Conservation (phyloP, 1,140 invertebrate species). For the Papilio glaucus region DNA sequence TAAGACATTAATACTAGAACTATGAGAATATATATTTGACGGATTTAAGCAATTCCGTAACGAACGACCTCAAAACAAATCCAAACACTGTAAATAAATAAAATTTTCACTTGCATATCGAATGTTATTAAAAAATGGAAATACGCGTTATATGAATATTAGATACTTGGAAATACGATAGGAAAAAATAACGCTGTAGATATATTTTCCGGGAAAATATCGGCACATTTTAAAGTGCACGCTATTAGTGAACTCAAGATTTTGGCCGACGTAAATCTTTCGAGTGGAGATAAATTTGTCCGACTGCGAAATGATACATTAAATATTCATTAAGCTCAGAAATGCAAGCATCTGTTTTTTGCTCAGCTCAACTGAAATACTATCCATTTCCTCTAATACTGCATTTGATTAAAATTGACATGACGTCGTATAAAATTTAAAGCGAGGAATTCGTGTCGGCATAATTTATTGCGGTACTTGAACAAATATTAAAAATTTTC, state of each 20-base stretch:
- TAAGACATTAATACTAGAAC: slow-evolving; percentile 5
- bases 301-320: slow-evolving; percentile 77
- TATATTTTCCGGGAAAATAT: slow-evolving; percentile 57
- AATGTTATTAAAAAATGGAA: neutral
- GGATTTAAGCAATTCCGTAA: neutral
- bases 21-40: neutral
- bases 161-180: neutral
- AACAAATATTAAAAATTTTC: slow-evolving; percentile 31
- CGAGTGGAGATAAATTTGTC: slow-evolving; percentile 72
- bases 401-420: slow-evolving; percentile 38
- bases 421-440: slow-evolving; percentile 24
- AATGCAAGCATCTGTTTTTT: slow-evolving; percentile 74
- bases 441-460: slow-evolving; percentile 20
- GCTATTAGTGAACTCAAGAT: slow-evolving; percentile 66
- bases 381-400: slow-evolving; percentile 42
- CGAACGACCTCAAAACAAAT: neutral
- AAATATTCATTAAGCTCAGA: slow-evolving; percentile 75
- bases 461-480: slow-evolving; percentile 21
- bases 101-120: neutral
- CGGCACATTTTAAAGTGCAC: slow-evolving; percentile 60
- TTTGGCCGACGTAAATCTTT: slow-evolving; percentile 78
- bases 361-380: slow-evolving; percentile 47
- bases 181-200: slow-evolving; percentile 53
- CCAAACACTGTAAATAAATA: neutral
- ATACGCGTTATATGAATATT: neutral